Base-by-base conservation (phyloP, 2,888 invertebrate genomes). In the Amitus sp. region DNA sequence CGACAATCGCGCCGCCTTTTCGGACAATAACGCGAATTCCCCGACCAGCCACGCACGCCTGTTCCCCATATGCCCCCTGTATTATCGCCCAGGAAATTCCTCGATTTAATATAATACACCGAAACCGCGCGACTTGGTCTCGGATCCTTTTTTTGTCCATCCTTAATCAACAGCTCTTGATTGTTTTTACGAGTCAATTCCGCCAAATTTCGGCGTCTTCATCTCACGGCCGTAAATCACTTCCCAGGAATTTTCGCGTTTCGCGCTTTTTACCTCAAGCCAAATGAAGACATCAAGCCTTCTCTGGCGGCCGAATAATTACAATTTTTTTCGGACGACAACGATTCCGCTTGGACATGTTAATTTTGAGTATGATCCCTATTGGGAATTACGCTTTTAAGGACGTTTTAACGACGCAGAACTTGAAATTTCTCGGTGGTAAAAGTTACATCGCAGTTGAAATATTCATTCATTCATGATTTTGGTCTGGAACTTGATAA, bases 161-260 rank as follows among this genome's bases (percentile, higher is more conserved):
- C 63, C 72, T 76, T 76, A 75, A 78, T 77, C 77, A 78, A 74
- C 72, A 67, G 71, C 63, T 62, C 73, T 77, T 80, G 78, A 79
- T 80, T 79, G 76, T 79, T 79, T 80, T 80, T 80, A 79, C 72
- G 79, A 77, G 73, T 73, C 72, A 43, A 54, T 46, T 53, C 48
- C 50, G 55, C 62, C 67, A 66, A 64, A 68, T 67, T 69, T 74
- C 75, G 77, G 75, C 73, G 75, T 76, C 78, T 76, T 77, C 58
- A 62, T 76, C 77, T 73, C 70, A 69, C 75, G 61, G 59, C 65
- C 73, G 75, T 79, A 79, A 79, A 80, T 80, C 74, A 78, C 70
- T 65, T 52, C 62, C 64, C 69, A 47, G 60, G 62, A 72, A 73
- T 74, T 77, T 76, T 72, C 73, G 69, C 72, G 68, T 53, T 64